phyloP scores from a whole-genome alignment of 2,113 vertebrate genomes.

The Motacilla tschutschensis region DNA sequence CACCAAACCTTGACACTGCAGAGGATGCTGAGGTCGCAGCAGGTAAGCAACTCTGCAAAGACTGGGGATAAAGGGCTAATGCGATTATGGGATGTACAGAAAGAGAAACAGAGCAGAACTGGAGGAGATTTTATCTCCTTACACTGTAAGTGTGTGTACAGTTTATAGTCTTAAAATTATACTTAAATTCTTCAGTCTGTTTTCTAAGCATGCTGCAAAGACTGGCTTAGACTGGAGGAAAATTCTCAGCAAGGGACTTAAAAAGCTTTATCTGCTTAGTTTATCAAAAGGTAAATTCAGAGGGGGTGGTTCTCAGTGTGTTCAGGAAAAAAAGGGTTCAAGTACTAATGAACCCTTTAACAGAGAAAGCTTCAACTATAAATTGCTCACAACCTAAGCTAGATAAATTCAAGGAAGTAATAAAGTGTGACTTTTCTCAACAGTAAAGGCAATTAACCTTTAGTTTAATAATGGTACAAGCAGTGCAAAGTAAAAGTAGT shows the following conservation, averaged over 20 bases:
- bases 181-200: neutral
- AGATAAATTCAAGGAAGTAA: slow-evolving; percentile 5
- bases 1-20: neutral
- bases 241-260: neutral
- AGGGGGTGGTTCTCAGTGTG: neutral
- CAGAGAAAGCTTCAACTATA: neutral
- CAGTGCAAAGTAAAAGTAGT: neutral
- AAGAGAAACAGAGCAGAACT: neutral
- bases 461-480: slow-evolving; percentile 1
- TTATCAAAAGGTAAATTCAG: neutral
- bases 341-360: neutral
- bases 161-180: neutral
- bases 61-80: neutral
- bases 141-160: neutral
- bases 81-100: neutral
- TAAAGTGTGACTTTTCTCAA: neutral
- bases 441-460: slow-evolving; percentile 24
- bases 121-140: neutral
- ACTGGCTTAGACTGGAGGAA: neutral
- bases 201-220: neutral
- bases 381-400: neutral
- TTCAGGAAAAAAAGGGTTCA: neutral
- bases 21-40: neutral
- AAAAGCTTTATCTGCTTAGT: neutral
- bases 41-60: neutral